Evolutionary conservation across 2,797 vertebrate species (phyloP).

Genomic region (Manis crassicaudata): DNA sequence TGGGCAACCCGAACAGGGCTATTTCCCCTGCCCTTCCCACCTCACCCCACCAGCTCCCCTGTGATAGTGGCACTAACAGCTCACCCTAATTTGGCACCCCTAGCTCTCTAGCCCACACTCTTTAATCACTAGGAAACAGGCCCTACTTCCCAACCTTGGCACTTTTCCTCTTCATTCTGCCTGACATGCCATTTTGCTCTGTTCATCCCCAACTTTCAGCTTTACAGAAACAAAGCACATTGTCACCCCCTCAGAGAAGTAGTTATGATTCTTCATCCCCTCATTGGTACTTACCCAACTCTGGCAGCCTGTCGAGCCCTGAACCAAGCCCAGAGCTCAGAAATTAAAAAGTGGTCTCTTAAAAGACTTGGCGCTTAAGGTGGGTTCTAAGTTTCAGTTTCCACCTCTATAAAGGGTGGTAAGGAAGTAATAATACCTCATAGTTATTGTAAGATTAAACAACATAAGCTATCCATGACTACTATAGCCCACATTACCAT

Average conservation of each 20-base stretch:
- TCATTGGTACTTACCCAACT: no score
- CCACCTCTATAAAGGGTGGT: not conserved
- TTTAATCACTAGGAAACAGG: not conserved
- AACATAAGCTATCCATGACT: not conserved
- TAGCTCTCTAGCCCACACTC: not conserved
- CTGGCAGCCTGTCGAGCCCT: no score
- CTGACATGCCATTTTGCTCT: not conserved
- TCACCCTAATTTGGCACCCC: not conserved
- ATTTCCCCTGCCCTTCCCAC: not conserved
- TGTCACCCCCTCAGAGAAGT: not conserved
- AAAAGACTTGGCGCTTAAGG: not conserved
- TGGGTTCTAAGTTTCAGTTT: not conserved
- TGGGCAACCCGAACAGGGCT: no score
- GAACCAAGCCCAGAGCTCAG: not conserved
- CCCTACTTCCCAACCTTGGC: not conserved
- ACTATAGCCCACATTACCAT: not conserved
- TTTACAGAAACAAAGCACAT: not conserved
- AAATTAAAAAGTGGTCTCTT: not conserved
- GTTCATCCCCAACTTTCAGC: not conserved
- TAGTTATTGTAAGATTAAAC: not conserved
- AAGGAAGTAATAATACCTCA: not conserved
- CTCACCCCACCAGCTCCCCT: not conserved
- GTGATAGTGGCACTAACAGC: not conserved
- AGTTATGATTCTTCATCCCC: not conserved
- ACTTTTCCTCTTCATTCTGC: not conserved